Evolutionary conservation across 1,140 invertebrate genomes (phyloP).

Genomic region (Tyrophagus putrescentiae): DNA sequence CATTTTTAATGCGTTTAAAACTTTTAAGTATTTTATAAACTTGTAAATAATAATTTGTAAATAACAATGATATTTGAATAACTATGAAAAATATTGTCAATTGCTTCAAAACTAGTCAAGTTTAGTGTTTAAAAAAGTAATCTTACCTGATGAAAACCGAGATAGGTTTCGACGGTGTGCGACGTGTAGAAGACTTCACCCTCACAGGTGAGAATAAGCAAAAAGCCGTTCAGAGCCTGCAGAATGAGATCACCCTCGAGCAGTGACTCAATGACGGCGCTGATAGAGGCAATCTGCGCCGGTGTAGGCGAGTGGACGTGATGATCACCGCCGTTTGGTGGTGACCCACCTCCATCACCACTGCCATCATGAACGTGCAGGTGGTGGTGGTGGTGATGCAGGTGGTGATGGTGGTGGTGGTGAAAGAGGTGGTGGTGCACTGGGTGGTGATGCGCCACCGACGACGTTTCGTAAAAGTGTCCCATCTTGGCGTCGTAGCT

Average conservation of each 20-base stretch:
- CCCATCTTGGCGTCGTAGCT: no score
- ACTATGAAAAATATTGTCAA: no score
- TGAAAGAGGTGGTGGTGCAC: conserved; percentile 5
- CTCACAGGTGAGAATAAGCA: conserved; percentile 93
- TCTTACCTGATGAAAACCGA: conserved; percentile 96
- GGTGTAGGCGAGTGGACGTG: no score
- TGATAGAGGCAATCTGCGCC: background rate
- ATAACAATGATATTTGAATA: background rate
- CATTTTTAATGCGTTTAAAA: no score
- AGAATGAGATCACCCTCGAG: conserved; percentile 86
- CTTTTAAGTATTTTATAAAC: no score
- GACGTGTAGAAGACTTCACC: conserved; percentile 98
- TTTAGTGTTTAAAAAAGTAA: background rate
- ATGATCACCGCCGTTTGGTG: background rate
- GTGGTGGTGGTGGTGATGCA: no score
- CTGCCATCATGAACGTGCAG: background rate
- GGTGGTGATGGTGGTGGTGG: no score
- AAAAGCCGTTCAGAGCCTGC: conserved; percentile 96
- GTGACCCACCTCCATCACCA: background rate
- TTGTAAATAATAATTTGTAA: background rate
- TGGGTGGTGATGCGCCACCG: conserved; percentile 4
- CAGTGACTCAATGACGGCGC: no score
- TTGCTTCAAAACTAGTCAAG: no score
- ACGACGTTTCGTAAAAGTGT: no score
- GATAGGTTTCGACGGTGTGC: conserved; percentile 96